These are phyloP conservation scores for Scortum barcoo DNA, from an alignment of 2,113 vertebrate genomes.

Conservation along the genomic window DNA sequence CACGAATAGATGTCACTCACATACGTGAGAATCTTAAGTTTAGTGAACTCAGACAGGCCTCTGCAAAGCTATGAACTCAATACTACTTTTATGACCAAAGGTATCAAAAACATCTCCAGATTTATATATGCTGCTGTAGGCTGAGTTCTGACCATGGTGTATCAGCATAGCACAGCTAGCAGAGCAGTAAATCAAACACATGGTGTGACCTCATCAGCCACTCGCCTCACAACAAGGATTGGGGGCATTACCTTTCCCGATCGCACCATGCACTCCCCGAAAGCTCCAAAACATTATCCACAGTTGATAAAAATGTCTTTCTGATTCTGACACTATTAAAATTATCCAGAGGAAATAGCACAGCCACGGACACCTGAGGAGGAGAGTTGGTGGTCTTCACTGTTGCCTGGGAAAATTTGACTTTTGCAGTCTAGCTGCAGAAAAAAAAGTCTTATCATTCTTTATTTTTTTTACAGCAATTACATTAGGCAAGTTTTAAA, in stretches of 20 bases:
- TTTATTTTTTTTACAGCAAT: not conserved
- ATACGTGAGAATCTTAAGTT: not conserved
- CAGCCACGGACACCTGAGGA: conserved; percentile 15
- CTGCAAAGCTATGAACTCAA: conserved; percentile 3
- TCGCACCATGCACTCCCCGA: conserved; percentile 29
- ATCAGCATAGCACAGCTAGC: conserved; percentile 47
- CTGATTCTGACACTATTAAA: conserved; percentile 39
- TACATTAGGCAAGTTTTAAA: not conserved
- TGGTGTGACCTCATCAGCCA: conserved; percentile 66
- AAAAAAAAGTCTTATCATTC: not conserved
- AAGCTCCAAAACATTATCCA: conserved; percentile 43
- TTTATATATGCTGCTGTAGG: conserved; percentile 52
- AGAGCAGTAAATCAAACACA: conserved; percentile 68
- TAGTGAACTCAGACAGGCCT: not conserved
- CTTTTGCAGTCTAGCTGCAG: not conserved
- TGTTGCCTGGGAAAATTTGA: not conserved
- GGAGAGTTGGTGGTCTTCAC: not conserved
- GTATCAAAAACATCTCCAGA: conserved; percentile 48
- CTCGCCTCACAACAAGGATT: conserved; percentile 44
- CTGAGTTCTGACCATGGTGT: conserved; percentile 34
- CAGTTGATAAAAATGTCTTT: conserved; percentile 40
- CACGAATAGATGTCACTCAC: not conserved
- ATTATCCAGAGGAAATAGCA: conserved; percentile 14
- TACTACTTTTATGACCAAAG: conserved; percentile 33
- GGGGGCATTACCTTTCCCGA: conserved; percentile 52